A percentile compares a stretch with the other conserved stretches of the same genome.
phyloP scores from a whole-genome alignment of 2,888 invertebrate genomes.

The Opisthograptis luteolata region DNA sequence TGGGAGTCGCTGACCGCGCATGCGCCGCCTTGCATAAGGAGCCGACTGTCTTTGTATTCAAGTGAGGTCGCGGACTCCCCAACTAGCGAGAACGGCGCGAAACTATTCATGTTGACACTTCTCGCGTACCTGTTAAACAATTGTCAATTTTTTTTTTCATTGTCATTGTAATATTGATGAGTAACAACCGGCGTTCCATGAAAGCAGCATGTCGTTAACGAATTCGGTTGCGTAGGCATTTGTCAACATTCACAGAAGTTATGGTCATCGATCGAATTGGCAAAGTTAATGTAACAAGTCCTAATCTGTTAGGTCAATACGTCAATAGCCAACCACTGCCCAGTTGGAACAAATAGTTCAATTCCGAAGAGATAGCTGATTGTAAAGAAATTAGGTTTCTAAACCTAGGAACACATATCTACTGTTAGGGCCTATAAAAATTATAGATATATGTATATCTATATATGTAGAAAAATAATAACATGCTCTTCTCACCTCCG shows the following conservation, averaged over 20 bases:
- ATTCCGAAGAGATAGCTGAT: no score
- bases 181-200: conserved; percentile 52
- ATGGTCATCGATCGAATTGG: conserved; percentile 21
- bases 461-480: no score
- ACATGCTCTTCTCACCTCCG: no score
- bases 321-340: neutral
- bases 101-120: conserved; percentile 75
- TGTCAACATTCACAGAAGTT: conserved; percentile 20
- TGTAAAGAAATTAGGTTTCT: no score
- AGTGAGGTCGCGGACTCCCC: conserved; percentile 67
- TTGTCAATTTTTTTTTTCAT: conserved; percentile 62
- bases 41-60: conserved; percentile 72
- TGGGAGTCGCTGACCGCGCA: conserved; percentile 76
- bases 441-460: no score
- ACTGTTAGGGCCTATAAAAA: no score
- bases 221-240: conserved; percentile 31
- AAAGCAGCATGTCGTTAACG: conserved; percentile 50
- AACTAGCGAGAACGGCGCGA: conserved; percentile 72
- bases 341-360: no score
- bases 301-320: conserved; percentile 19
- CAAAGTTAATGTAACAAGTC: conserved; percentile 8
- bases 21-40: conserved; percentile 73
- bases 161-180: conserved; percentile 66
- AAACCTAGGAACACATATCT: no score
- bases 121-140: conserved; percentile 66